Conservation (phyloP, 2,797 vertebrate species). For the Dermochelys coriacea region DNA sequence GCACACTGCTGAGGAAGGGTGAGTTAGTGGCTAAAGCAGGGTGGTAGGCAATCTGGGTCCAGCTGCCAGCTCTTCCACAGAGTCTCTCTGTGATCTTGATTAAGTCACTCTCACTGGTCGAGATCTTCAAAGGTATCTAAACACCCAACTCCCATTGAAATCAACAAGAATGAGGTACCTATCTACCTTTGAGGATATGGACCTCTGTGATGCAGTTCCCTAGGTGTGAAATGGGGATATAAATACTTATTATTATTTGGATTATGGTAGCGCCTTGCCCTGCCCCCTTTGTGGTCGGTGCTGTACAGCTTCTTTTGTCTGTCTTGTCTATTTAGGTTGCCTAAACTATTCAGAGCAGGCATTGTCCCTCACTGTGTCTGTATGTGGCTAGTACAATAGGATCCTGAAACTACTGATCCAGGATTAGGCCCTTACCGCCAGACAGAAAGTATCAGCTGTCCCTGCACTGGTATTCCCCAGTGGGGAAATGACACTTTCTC, state of each 20-base stretch:
- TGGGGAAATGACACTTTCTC: background rate
- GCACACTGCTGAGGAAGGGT: background rate
- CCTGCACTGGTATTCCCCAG: background rate
- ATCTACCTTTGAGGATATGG: background rate
- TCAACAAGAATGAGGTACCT: background rate
- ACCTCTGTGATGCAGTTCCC: accelerated
- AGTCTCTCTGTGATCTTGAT: background rate
- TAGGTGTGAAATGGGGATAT: background rate
- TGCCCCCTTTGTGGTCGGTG: background rate
- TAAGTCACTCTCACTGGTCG: accelerated
- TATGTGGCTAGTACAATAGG: background rate
- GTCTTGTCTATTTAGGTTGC: accelerated
- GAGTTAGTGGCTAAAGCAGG: accelerated
- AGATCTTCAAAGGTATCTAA: background rate
- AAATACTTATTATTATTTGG: background rate
- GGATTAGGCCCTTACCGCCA: background rate
- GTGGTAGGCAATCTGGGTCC: background rate
- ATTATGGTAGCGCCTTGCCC: background rate
- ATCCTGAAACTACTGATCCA: background rate
- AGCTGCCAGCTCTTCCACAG: accelerated
- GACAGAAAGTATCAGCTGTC: background rate
- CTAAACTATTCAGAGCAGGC: background rate
- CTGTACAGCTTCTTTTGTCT: background rate
- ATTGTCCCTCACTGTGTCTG: background rate
- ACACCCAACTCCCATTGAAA: background rate